These are phyloP conservation scores for Cyprinodon tularosa DNA, from an alignment of 2,113 vertebrate species.

Conservation along the genomic window DNA sequence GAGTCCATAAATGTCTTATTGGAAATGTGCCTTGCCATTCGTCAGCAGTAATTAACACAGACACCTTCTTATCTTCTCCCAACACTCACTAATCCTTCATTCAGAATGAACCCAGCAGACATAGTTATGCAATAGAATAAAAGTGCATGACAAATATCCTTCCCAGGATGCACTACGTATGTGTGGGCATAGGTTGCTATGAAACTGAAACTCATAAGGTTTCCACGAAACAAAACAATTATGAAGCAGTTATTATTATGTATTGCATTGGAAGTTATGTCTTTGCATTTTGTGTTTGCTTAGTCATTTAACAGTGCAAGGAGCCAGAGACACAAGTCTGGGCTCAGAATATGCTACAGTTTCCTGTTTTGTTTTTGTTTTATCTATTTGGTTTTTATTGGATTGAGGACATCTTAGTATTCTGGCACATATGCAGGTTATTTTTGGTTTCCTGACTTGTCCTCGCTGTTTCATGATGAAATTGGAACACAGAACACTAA, in stretches of 20 bases:
- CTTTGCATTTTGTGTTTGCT: no score
- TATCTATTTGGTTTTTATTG: not conserved
- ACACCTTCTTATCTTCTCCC: constrained; percentile 54
- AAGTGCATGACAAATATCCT: constrained; percentile 48
- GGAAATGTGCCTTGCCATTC: constrained; percentile 7
- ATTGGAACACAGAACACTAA: constrained; percentile 31
- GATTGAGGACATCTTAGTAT: constrained; percentile 7
- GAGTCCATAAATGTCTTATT: not conserved
- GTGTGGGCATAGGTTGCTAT: constrained; percentile 34
- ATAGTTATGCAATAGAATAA: constrained; percentile 55
- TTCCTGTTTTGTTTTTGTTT: not conserved
- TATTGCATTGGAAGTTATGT: not conserved
- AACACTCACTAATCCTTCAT: constrained; percentile 58
- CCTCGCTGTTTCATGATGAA: constrained; percentile 47
- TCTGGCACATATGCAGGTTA: constrained; percentile 59
- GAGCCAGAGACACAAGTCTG: not conserved
- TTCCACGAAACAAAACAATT: constrained; percentile 38
- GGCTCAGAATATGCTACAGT: not conserved
- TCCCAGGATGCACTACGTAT: constrained; percentile 13
- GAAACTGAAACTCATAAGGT: constrained; percentile 38
- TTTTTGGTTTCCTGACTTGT: constrained; percentile 43
- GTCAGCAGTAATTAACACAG: constrained; percentile 21
- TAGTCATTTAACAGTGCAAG: not conserved
- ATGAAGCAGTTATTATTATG: not conserved
- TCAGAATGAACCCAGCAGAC: constrained; percentile 53